Conservation (phyloP, 92 coral and sea anemone genomes). For the Hydrozoanthus gracilis region DNA sequence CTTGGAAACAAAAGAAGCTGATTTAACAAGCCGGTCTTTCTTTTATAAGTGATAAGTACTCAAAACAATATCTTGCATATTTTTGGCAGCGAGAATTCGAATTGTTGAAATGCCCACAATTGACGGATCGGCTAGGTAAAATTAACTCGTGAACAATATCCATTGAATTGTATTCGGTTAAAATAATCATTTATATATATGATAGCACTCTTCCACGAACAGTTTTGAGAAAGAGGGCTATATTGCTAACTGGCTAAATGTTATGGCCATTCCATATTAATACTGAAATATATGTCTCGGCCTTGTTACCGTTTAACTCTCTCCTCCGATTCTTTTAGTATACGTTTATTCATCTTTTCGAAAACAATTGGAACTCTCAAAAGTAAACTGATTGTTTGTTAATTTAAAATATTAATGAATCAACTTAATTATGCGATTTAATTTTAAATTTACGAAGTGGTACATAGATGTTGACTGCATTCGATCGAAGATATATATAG, state of each 20-base stretch:
- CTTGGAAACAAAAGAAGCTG: neutral
- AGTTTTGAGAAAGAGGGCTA: neutral
- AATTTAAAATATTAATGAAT: no score
- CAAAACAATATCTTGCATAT: neutral
- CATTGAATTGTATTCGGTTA: neutral
- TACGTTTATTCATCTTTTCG: no score
- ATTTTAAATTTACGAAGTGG: no score
- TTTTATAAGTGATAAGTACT: neutral
- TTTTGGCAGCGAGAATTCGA: neutral
- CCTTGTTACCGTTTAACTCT: no score
- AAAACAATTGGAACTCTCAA: no score
- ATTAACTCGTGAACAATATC: constrained; percentile 10
- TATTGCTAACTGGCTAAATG: neutral
- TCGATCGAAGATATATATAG: no score
- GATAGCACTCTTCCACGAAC: neutral
- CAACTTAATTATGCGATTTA: no score
- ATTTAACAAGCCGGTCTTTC: neutral
- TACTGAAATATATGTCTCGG: no score
- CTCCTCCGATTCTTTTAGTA: no score
- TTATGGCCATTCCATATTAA: neutral
- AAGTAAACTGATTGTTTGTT: no score
- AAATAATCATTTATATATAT: neutral
- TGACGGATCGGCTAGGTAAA: neutral
- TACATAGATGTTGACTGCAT: no score
- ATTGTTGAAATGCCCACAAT: constrained; percentile 15